Base-by-base conservation (phyloP, 2,797 vertebrate species). In the Danio albolineatus region DNA sequence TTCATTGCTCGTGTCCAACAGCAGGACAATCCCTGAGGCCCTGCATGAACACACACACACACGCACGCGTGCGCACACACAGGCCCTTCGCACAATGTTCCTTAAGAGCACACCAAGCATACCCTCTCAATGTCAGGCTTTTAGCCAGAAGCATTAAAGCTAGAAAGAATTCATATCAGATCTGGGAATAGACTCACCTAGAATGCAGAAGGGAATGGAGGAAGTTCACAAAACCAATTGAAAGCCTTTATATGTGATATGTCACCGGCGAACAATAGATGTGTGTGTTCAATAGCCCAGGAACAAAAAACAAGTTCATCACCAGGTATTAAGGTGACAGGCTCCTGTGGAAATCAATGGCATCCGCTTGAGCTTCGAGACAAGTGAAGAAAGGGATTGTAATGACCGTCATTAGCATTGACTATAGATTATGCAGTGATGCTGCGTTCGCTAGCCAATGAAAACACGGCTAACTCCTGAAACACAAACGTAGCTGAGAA, bases 1-100 rank as follows among this genome's bases (percentile, higher is more conserved):
- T 81, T 79, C 79, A 79, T 74, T 84, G 83, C 74, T 81, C 81
- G 43, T 73, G 80, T 85, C 78, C 78, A 79, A 79, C 78, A 73
- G 67, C 69, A 72, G 78, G 78, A 79, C 78, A 79, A 56, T 79
- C 78, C 78, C 78, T 73, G 78, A 56, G 78, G 78, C 60, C 60
- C 69, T 76, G 73, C 73, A 65, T 10, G 46, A 65, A 61, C 73
- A 49, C 41, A 74, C 57, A 60, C 70, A 61, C 57, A 7, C 44
- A 28, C 28, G n/a, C n/a, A 28, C 28, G 28, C n/a, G n/a, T n/a
- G 54, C 69, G 41, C 67, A 72, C 70, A 59, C 54, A 57, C 43
- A 78, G 60, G 48, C 60, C 76, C 6, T 69, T 60, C 54, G 64
- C 57, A 64, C 49, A 71, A 38, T 65, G 69, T 79, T 73, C 60